Evolutionary conservation across 2,888 invertebrate genomes (phyloP), one percentile per base, ranked within the genome.

Genomic region (Stenichneumon culpator): DNA sequence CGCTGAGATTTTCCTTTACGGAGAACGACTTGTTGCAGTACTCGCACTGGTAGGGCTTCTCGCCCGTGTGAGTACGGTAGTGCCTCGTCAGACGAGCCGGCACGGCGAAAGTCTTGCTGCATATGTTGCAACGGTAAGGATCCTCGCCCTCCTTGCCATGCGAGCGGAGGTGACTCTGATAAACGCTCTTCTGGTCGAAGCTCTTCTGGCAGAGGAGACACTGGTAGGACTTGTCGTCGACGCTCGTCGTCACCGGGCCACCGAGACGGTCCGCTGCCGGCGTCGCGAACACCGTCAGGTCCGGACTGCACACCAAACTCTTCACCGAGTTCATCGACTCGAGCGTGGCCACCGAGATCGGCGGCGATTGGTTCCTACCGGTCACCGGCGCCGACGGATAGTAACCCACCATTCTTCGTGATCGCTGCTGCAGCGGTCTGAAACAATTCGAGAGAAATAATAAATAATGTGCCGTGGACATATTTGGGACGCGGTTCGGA

Each of bases 21-120:
- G 98, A 98, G 94, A 98, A 98, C 92, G 97, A 97, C 94, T 98
- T 98, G 94, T 97, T 97, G 94, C 98, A 98, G 94, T 97, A 98
- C 93, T 98, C 98, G 94, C 98, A 98, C 93, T 97, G 96, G 93
- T 98, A 98, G 0, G 98, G 98, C 89, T 98, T 96, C 93, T 98
- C 98, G 52, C 98, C 98, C 32, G 98, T 98, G 93, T 98, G 98
- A 11, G 98, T 98, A 84, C 98, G 95, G 93, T 98, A 98, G 92
- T 98, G 98, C 68, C 98, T 96, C 81, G 96, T 96, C 88, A 98
- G 95, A 86, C 98, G 95, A 77, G 98, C 98, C 36, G 98, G 98
- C 74, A 98, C 98, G 60, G 98, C 97, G 93, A 98, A 98, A 16
- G 98, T 98, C 94, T 98, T 98, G 90, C 97, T 96, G 94, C 98